These are phyloP conservation scores for Pterois miles DNA, from an alignment of 2,797 vertebrate genomes.

Conservation along the genomic window DNA sequence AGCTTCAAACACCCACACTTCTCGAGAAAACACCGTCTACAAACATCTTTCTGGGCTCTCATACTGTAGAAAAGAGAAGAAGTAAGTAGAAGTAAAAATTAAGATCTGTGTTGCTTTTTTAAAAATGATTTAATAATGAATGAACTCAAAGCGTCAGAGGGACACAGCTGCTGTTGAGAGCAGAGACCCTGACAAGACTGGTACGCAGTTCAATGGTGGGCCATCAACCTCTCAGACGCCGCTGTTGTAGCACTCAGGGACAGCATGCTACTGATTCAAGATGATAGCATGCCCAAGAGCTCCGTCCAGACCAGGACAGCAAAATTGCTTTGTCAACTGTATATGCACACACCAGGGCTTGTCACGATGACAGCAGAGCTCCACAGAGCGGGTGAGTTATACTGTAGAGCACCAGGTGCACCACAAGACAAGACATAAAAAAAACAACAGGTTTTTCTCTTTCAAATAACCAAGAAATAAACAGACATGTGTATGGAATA, in stretches of 20 bases:
- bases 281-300: constrained; percentile 65
- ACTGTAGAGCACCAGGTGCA: constrained; percentile 52
- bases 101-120: constrained; percentile 2
- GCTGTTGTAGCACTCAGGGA: constrained; percentile 50
- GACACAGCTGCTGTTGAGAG: constrained; percentile 29
- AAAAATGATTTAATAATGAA: background rate
- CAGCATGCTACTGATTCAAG: constrained; percentile 57
- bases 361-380: constrained; percentile 52
- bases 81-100: constrained; percentile 1
- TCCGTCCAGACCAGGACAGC: constrained; percentile 45
- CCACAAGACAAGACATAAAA: background rate
- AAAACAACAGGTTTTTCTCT: background rate
- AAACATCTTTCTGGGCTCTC: background rate
- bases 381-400: background rate
- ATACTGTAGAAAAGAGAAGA: too few relatives aligned
- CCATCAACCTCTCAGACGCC: constrained; percentile 47
- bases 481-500: background rate
- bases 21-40: background rate
- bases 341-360: constrained; percentile 38
- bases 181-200: constrained; percentile 35
- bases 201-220: constrained; percentile 37
- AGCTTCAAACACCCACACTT: background rate
- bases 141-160: constrained; percentile 4
- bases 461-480: constrained; percentile 1
- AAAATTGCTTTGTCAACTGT: constrained; percentile 70